These are phyloP conservation scores for Oreochromis niloticus DNA, from an alignment of 2,113 vertebrate species.

Conservation along the genomic window DNA sequence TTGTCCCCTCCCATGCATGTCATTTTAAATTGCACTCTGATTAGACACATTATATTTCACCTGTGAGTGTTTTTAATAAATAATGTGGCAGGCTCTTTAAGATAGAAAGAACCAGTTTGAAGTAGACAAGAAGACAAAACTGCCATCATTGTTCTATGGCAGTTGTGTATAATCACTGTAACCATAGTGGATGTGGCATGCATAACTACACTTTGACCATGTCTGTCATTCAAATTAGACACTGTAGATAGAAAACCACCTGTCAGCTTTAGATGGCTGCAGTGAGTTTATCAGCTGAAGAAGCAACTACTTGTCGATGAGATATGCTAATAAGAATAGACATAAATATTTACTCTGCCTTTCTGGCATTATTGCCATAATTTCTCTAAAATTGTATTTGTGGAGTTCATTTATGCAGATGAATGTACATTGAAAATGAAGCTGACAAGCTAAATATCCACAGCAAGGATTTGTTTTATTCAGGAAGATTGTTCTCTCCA, in stretches of 20 bases:
- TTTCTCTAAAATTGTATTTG: constrained; percentile 23
- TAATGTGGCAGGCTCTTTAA: neutral
- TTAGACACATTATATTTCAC: neutral
- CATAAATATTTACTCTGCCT: neutral
- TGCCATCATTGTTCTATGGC: neutral
- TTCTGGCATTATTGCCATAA: constrained; percentile 17
- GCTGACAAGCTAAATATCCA: constrained; percentile 20
- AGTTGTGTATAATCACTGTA: neutral
- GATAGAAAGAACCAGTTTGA: neutral
- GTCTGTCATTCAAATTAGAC: constrained; percentile 11
- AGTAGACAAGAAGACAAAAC: neutral
- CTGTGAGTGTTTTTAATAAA: neutral
- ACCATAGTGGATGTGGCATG: neutral
- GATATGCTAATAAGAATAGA: constrained; percentile 24
- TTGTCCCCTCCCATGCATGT: neutral
- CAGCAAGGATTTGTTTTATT: neutral
- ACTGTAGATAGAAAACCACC: neutral
- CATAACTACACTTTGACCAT: neutral
- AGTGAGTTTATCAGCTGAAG: neutral
- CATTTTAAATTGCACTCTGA: neutral
- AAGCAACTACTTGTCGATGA: neutral
- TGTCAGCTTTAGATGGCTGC: neutral
- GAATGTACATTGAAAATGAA: constrained; percentile 30
- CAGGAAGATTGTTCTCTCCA: neutral
- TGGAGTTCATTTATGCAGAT: constrained; percentile 24